Percentiles rank a stretch among this genome's conserved stretches.
These are phyloP conservation scores for Scomber colias DNA, from an alignment of 2,113 vertebrate genomes.

Conservation along the genomic window DNA sequence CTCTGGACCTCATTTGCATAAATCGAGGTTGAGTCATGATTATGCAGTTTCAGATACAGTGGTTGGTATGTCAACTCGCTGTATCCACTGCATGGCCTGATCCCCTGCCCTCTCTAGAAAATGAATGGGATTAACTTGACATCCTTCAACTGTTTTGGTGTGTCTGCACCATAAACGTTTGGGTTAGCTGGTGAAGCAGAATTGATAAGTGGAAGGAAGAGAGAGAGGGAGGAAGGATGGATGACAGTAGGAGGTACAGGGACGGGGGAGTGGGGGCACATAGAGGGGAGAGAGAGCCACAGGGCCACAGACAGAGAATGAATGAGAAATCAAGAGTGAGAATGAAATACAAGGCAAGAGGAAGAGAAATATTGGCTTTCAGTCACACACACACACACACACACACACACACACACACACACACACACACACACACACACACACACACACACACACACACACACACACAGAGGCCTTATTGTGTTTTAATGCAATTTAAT, in stretches of 20 bases:
- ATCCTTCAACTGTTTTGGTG: no score
- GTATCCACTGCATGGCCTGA: no score
- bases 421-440: slow-evolving; percentile 36
- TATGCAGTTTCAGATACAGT: no score
- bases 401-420: slow-evolving; percentile 29
- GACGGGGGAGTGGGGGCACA: slow-evolving; percentile 15
- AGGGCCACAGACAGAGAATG: slow-evolving; percentile 46
- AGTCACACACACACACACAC: slow-evolving; percentile 24
- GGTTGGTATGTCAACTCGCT: no score
- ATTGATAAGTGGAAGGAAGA: slow-evolving; percentile 12
- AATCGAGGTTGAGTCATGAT: no score
- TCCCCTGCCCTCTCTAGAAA: no score
- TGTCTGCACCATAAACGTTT: no score
- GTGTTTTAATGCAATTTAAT: slow-evolving; percentile 85
- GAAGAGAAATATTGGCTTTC: slow-evolving; percentile 68
- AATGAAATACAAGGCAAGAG: slow-evolving; percentile 60
- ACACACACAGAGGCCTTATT: slow-evolving; percentile 78
- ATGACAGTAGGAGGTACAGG: slow-evolving; percentile 35
- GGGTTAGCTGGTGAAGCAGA: slow-evolving; percentile 15
- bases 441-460: slow-evolving; percentile 43
- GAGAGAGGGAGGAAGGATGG: slow-evolving; percentile 15
- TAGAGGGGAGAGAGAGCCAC: slow-evolving; percentile 48
- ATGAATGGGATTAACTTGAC: no score
- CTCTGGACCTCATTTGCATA: no score
- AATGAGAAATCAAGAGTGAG: slow-evolving; percentile 62